Percentiles rank a stretch among this genome's conserved stretches.
These are phyloP conservation scores for Uromys caudimaculatus DNA, from an alignment of 2,797 vertebrate genomes.

Conservation along the genomic window DNA sequence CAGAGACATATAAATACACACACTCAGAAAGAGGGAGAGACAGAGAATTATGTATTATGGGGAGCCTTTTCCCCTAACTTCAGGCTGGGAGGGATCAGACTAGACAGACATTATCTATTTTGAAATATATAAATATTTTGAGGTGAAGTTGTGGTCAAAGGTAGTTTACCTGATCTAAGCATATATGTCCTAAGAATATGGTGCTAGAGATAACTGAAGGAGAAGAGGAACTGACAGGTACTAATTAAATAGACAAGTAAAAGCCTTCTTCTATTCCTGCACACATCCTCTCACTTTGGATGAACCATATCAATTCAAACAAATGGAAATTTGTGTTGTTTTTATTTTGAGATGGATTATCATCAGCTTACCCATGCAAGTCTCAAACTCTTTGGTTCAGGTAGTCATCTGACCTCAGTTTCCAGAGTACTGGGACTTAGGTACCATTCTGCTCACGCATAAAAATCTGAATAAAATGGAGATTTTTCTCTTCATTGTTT, in stretches of 20 bases:
- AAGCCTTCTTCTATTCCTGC: background rate
- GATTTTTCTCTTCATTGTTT: background rate
- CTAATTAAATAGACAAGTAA: background rate
- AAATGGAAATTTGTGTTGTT: background rate
- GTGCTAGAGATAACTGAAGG: background rate
- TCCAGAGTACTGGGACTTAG: background rate
- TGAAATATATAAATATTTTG: conserved; percentile 2
- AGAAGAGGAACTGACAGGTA: background rate
- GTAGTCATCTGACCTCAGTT: background rate
- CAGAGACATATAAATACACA: background rate
- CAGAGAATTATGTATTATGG: too few species aligned
- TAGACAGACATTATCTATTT: background rate
- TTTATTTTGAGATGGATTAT: background rate
- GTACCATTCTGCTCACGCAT: background rate
- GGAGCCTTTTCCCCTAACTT: too few species aligned
- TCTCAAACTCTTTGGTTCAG: background rate
- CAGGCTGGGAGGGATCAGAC: background rate
- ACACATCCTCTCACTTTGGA: background rate
- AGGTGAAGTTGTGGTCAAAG: background rate
- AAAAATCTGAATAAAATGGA: background rate
- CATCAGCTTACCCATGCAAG: background rate
- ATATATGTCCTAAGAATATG: background rate
- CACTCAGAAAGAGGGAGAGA: background rate
- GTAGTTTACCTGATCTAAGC: background rate
- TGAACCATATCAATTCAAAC: background rate